A percentile compares a stretch with the other conserved stretches of the same genome.
phyloP scores from a whole-genome alignment of 2,797 vertebrate species.

The Picus viridis region DNA sequence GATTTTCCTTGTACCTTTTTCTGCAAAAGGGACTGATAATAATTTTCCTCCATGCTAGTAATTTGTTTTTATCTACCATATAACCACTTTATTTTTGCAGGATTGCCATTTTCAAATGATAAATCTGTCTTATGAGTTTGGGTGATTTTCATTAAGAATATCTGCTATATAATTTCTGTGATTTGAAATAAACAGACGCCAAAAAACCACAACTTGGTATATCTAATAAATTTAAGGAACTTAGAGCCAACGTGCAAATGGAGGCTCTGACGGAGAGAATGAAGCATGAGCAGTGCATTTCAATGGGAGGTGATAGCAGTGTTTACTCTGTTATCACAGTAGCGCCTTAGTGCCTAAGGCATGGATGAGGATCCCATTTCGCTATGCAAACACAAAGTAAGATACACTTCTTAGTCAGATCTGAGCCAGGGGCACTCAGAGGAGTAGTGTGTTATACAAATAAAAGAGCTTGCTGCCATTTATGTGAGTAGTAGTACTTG shows the following conservation, averaged over 20 bases:
- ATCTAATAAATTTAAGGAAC: background rate
- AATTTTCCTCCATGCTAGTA: background rate
- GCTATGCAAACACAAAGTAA: background rate
- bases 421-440: background rate
- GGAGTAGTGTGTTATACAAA: background rate
- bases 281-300: background rate
- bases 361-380: background rate
- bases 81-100: background rate
- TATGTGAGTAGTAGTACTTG: background rate
- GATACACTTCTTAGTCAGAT: background rate
- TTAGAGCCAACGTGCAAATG: background rate
- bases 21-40: background rate
- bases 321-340: background rate
- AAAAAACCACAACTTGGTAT: background rate
- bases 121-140: background rate
- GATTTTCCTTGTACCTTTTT: background rate
- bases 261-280: background rate
- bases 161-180: background rate
- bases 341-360: background rate
- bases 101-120: background rate
- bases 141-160: background rate
- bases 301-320: background rate
- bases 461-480: background rate
- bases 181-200: background rate
- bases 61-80: background rate